Evolutionary conservation across 2,888 invertebrate genomes (phyloP).

Genomic region (Monopis laevigella): DNA sequence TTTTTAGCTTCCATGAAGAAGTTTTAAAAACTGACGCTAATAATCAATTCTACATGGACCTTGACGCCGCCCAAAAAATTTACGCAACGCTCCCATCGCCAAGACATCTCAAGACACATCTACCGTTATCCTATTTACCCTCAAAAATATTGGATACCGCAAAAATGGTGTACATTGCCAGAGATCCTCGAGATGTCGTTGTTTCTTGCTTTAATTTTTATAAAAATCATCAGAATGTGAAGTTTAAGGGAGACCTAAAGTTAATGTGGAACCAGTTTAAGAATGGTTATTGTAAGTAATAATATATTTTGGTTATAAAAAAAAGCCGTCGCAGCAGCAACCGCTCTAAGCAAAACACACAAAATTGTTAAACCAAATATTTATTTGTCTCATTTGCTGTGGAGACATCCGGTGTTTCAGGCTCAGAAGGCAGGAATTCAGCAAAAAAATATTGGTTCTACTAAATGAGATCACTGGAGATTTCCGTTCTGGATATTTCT

Average conservation of each 20-base stretch:
- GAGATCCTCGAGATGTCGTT: constrained; percentile 80
- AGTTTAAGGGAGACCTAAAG: constrained; percentile 63
- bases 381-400: too few species aligned
- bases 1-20: constrained; percentile 1
- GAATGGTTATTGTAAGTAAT: constrained; percentile 56
- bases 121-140: constrained; percentile 72
- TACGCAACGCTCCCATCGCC: constrained; percentile 27
- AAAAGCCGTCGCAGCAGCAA: too few species aligned
- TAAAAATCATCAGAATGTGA: constrained; percentile 64
- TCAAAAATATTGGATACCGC: constrained; percentile 46
- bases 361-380: too few species aligned
- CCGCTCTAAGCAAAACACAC: too few species aligned
- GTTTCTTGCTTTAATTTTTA: constrained; percentile 78
- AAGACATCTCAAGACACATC: constrained; percentile 71
- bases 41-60: neutral
- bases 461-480: too few species aligned
- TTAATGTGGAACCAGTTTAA: constrained; percentile 70
- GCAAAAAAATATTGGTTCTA: too few species aligned
- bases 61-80: neutral
- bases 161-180: constrained; percentile 74
- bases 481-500: too few species aligned
- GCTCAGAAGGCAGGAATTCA: too few species aligned
- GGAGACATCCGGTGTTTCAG: too few species aligned
- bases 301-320: too few species aligned
- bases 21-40: neutral